Base-by-base conservation (phyloP, 2,113 vertebrate species). In the Meleagris gallopavo region DNA sequence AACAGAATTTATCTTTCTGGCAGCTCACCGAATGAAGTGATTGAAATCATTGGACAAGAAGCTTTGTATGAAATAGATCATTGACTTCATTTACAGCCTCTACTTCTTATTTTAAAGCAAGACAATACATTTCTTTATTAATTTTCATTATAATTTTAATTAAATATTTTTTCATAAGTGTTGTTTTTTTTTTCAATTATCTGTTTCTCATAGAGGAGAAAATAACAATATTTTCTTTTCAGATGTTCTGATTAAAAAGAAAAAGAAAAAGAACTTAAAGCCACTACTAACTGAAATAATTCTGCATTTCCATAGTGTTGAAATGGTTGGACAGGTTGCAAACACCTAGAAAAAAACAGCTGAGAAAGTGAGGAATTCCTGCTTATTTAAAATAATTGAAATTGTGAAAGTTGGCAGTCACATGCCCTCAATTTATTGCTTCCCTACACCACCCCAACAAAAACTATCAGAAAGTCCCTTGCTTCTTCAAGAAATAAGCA, bases 61-160 rank as follows among this genome's bases (percentile, higher is more conserved):
- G 18, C 5, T 30, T 85, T 69, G 75, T 30, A 76, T 70, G 40
- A 79, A 91, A 73, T 54, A 54, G 4, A 6, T 81, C 52, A 76
- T 48, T 84, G 41, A 94, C 70, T 38, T 32, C 76, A 66, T 13
- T 82, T 89, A 45, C 11, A 93, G 43, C 41, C 4, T 80, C 14
- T 77, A 69, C 79, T 83, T 83, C 41, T 81, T 83, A 81, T 62
- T 86, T 80, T 54, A 73, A 73, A 96, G n/a, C 21, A 36, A 76
- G 36, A 45, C 13, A 93, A 95, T 79, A 82, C 0, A 66, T 93
- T 94, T 76, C n/a, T 80, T 90, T 83, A 89, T 65, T 52, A 32
- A 15, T 71, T 95, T 88, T 93, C 77, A 82, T 82, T 90, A 73
- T 30, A 62, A 92, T 82, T 86, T 93, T 83, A 80, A 88, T 94